A percentile compares a stretch with the other conserved stretches of the same genome.
phyloP scores from a whole-genome alignment of 1,140 invertebrate genomes.

The Heliothis virescens region DNA sequence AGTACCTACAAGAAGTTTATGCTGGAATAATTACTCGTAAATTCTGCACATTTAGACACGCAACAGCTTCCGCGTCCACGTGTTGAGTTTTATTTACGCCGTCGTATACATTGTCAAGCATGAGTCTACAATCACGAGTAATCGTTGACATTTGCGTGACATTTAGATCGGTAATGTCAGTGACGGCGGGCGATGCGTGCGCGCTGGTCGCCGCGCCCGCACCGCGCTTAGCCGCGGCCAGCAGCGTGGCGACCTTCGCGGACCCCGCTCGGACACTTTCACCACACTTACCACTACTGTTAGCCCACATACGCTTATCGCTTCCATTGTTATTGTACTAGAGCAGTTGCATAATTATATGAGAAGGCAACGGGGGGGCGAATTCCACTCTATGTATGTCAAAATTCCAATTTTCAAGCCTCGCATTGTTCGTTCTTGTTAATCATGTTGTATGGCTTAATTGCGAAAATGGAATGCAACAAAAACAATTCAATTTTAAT shows the following conservation, averaged over 20 bases:
- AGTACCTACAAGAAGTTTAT: neutral
- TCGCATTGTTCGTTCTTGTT: slow-evolving; percentile 22
- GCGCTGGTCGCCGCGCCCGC: slow-evolving; percentile 2
- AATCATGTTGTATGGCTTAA: slow-evolving; percentile 11
- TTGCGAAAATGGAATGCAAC: neutral
- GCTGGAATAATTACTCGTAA: neutral
- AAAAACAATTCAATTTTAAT: neutral
- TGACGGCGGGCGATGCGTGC: slow-evolving; percentile 54
- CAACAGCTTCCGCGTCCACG: neutral
- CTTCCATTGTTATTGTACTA: slow-evolving; percentile 67
- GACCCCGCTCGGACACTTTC: slow-evolving; percentile 68
- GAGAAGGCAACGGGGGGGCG: slow-evolving; percentile 35
- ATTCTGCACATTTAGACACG: neutral
- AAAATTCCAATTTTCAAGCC: slow-evolving; percentile 9
- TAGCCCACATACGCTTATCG: slow-evolving; percentile 67
- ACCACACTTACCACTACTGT: slow-evolving; percentile 69
- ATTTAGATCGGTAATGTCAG: slow-evolving; percentile 68
- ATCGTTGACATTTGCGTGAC: slow-evolving; percentile 77
- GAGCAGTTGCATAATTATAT: slow-evolving; percentile 62
- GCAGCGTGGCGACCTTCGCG: slow-evolving; percentile 63
- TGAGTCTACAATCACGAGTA: slow-evolving; percentile 49
- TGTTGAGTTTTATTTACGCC: slow-evolving; percentile 14
- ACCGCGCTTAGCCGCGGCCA: slow-evolving; percentile 12
- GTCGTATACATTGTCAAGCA: neutral
- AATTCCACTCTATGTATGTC: slow-evolving; percentile 37